Evolutionary conservation across 2,113 vertebrate species (phyloP).

Genomic region (Anseranas semipalmata): DNA sequence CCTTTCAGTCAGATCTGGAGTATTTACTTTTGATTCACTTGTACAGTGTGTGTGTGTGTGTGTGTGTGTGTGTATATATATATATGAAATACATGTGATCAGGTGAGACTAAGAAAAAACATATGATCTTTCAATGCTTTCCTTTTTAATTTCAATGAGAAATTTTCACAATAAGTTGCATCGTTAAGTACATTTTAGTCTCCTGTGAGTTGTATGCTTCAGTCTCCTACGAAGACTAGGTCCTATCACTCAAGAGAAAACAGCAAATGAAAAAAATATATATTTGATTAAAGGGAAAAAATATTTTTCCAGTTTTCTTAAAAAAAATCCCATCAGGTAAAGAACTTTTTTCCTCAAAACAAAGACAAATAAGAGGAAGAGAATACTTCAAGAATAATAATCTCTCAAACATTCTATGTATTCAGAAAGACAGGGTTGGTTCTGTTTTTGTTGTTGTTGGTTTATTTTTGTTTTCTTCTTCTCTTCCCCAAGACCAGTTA

Average conservation of each 20-base stretch:
- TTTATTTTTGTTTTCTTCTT: not conserved
- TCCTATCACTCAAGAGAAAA: not conserved
- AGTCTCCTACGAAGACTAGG: not conserved
- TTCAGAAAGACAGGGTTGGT: not conserved
- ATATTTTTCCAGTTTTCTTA: not conserved
- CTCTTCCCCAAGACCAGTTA: not conserved
- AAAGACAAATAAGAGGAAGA: not conserved
- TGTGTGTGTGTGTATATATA: not conserved
- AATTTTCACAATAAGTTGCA: not conserved
- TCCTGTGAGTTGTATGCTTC: not conserved
- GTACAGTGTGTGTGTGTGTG: not conserved
- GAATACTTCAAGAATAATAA: not conserved
- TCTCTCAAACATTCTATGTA: not conserved
- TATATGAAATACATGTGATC: not conserved
- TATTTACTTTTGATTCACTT: not conserved
- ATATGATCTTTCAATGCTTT: not conserved
- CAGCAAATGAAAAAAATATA: not conserved
- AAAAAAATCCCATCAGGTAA: not conserved
- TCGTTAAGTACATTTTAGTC: not conserved
- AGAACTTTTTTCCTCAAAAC: not conserved
- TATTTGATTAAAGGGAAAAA: not conserved
- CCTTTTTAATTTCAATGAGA: not conserved
- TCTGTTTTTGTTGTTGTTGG: not conserved
- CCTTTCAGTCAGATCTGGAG: not conserved
- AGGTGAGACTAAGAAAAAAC: not conserved